A percentile compares a stretch with the other conserved stretches of the same genome.
phyloP scores from a whole-genome alignment of 2,113 vertebrate genomes.

The Struthidea cinerea region DNA sequence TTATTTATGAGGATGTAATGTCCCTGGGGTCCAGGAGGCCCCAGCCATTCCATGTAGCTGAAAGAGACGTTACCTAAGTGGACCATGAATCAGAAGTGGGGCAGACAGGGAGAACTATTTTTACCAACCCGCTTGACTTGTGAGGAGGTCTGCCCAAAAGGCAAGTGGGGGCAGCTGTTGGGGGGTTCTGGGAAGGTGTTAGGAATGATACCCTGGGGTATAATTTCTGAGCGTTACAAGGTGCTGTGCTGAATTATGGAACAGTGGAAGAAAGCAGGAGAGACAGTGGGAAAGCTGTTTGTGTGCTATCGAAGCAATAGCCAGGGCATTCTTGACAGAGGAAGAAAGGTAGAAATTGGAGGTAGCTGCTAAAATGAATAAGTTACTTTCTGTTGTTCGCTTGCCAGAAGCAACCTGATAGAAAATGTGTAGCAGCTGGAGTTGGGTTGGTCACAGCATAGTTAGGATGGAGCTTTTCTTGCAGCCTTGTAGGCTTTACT shows the following conservation, averaged over 20 bases:
- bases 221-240: not conserved
- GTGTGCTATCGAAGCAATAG: not conserved
- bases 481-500: rapidly evolving
- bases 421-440: not conserved
- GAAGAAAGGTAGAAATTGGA: not conserved
- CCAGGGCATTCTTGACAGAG: not conserved
- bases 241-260: not conserved
- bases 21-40: conserved; percentile 59
- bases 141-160: conserved; percentile 25
- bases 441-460: not conserved
- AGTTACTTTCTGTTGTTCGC: not conserved
- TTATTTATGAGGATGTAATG: conserved; percentile 69
- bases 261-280: not conserved
- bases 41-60: conserved; percentile 49
- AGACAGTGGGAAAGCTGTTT: not conserved
- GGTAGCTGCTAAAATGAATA: not conserved
- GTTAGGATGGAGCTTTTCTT: not conserved
- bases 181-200: not conserved
- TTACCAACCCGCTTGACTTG: conserved; percentile 14
- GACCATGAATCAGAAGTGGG: conserved; percentile 65
- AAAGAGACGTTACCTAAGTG: conserved; percentile 73
- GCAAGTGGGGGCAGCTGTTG: not conserved
- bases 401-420: not conserved
- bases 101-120: conserved; percentile 54
- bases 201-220: not conserved